A percentile compares a stretch with the other conserved stretches of the same genome.
phyloP scores from a whole-genome alignment of 2,113 vertebrate species.

The Nyctibius bracteatus region DNA sequence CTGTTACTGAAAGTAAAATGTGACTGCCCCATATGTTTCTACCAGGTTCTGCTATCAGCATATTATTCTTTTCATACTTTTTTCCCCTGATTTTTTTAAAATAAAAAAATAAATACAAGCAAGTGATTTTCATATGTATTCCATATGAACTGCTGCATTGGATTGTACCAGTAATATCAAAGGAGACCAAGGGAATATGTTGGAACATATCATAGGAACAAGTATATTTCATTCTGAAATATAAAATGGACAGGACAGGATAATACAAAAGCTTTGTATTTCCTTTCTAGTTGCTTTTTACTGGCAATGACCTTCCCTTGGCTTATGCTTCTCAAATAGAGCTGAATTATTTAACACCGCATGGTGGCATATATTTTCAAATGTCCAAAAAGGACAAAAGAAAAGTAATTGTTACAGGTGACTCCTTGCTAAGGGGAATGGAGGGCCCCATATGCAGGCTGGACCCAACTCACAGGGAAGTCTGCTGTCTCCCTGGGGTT shows the following conservation, averaged over 20 bases:
- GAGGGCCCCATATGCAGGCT: too few relatives aligned
- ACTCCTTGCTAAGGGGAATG: too few relatives aligned
- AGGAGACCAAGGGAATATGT: background rate
- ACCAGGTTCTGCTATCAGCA: background rate
- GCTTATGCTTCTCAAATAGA: background rate
- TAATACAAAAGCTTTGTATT: background rate
- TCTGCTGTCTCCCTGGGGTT: too few relatives aligned
- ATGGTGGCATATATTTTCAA: constrained; percentile 18
- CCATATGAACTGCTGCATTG: background rate
- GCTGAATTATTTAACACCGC: constrained; percentile 9
- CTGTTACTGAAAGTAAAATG: background rate
- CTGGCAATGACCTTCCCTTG: background rate
- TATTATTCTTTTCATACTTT: background rate
- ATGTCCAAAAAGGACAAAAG: too few relatives aligned
- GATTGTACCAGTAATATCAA: background rate
- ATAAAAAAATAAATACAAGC: background rate
- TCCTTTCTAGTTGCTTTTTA: constrained; percentile 1
- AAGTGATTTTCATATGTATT: background rate
- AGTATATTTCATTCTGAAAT: background rate
- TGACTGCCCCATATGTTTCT: background rate
- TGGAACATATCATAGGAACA: background rate
- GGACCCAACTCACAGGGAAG: too few relatives aligned
- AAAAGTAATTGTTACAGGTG: too few relatives aligned
- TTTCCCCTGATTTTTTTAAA: background rate
- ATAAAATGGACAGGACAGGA: background rate